Base-by-base conservation (phyloP, 2,113 vertebrate genomes). In the Nyctereutes procyonoides region DNA sequence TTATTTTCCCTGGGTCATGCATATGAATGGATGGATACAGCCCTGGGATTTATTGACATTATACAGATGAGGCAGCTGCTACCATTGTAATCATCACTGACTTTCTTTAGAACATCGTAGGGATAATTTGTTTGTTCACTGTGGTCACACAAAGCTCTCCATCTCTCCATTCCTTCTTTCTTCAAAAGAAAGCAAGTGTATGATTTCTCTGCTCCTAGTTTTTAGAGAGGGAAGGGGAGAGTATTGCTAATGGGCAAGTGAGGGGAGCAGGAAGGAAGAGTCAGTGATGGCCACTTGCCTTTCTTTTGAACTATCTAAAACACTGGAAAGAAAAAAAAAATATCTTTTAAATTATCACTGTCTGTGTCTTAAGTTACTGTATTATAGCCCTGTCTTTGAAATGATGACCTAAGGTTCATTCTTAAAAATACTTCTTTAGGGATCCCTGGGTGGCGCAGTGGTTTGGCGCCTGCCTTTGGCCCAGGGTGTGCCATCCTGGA, bases 21-120 rank as follows among this genome's bases (percentile, higher is more conserved):
- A 92, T 83, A 67, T 84, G 53, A 71, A 22, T 89, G 83, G 55
- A 81, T 88, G 83, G 58, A 81, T 89, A 51, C 13, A 82, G 55
- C 80, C 88, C 74, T 95, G 62, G 19, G 10, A 67, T 83, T 96
- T 93, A 86, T 85, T 43, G 24, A 63, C 20, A 1, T 51, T 71
- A 55, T 65, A 69, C 77, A 92, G 91, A 63, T 92, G 88, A 92
- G 24, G 67, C 93, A 97, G 89, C 91, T 97, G 87, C 79, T 79
- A 95, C 48, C 81, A 17, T 90, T 83, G 74, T 53, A 96, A 43
- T 43, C 74, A 32, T 94, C 58, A 74, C 1, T 92, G 96, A 69
- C 24, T 93, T 94, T 96, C 48, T 86, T 95, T 63, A 88, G 89
- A 84, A 73, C 16, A 22, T 81, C 62, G 93, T 53, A 17, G 80